Evolutionary conservation across 2,797 vertebrate species (phyloP).

Genomic region (Dipus sagitta): DNA sequence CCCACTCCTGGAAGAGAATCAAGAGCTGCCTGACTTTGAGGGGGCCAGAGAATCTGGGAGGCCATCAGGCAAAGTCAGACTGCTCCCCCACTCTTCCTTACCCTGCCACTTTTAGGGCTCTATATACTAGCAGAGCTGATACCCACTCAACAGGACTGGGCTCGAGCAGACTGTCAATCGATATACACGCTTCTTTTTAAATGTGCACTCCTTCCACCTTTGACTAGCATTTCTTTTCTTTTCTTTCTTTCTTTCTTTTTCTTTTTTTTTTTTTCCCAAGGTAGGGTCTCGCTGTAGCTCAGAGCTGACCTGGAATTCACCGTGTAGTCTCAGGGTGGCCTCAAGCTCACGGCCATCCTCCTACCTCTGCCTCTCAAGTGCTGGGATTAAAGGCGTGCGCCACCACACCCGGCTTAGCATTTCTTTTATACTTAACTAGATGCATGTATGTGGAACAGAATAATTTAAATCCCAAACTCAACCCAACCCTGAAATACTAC

Average conservation of each 20-base stretch:
- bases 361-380: too few species aligned
- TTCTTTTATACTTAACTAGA: not conserved
- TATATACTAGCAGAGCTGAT: rapidly evolving
- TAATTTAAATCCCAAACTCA: slow-evolving; percentile 3
- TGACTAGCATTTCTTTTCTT: not conserved
- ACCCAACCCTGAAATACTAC: not conserved
- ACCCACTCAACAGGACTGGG: not conserved
- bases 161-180: not conserved
- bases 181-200: not conserved
- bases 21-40: not conserved
- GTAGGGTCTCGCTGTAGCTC: too few species aligned
- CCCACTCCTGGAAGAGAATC: not conserved
- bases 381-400: too few species aligned
- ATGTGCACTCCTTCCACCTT: not conserved
- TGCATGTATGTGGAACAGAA: not conserved
- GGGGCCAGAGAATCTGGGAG: not conserved
- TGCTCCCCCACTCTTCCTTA: rapidly evolving
- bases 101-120: not conserved
- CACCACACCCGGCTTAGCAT: not conserved
- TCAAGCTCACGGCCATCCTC: too few species aligned
- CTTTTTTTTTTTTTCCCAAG: too few species aligned
- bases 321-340: too few species aligned
- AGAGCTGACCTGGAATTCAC: too few species aligned
- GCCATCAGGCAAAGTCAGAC: not conserved
- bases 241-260: too few species aligned